A percentile compares a stretch with the other conserved stretches of the same genome.
Conservation (phyloP, 2,113 vertebrate species). For the Gambusia affinis region DNA sequence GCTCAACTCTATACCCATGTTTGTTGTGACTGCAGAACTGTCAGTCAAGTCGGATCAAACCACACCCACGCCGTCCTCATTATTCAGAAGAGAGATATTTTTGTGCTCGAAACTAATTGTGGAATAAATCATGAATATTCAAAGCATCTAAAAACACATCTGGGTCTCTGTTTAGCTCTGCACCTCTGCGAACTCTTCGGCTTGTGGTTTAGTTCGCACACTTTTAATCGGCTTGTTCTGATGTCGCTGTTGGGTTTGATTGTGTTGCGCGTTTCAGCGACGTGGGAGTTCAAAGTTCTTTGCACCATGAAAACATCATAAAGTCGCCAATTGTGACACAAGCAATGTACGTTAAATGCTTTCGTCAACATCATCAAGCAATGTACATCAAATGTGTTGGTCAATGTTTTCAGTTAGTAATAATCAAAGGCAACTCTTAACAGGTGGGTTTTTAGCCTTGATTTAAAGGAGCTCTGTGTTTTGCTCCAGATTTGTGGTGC, state of each 20-base stretch:
- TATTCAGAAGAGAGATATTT: neutral
- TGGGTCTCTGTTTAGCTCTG: neutral
- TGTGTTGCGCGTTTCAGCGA: too few relatives aligned
- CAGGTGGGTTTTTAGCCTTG: too few relatives aligned
- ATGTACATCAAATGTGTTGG: neutral
- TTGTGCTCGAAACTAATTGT: neutral
- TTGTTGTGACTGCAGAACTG: neutral
- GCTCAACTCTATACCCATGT: neutral
- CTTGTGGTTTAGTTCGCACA: neutral
- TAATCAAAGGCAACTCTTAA: too few relatives aligned
- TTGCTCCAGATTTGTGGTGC: too few relatives aligned
- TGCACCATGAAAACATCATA: too few relatives aligned
- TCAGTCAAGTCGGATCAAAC: neutral
- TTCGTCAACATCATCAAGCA: too few relatives aligned
- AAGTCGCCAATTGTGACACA: too few relatives aligned
- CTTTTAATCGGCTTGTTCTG: neutral
- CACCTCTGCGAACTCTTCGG: neutral
- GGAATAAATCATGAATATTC: neutral
- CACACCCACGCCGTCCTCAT: neutral
- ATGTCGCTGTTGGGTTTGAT: neutral
- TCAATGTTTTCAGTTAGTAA: too few relatives aligned
- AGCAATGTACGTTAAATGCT: too few relatives aligned
- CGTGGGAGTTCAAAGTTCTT: too few relatives aligned
- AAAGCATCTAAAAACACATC: neutral
- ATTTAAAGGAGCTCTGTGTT: too few relatives aligned